phyloP scores from a whole-genome alignment of 2,113 vertebrate species.

The Recurvirostra avosetta region DNA sequence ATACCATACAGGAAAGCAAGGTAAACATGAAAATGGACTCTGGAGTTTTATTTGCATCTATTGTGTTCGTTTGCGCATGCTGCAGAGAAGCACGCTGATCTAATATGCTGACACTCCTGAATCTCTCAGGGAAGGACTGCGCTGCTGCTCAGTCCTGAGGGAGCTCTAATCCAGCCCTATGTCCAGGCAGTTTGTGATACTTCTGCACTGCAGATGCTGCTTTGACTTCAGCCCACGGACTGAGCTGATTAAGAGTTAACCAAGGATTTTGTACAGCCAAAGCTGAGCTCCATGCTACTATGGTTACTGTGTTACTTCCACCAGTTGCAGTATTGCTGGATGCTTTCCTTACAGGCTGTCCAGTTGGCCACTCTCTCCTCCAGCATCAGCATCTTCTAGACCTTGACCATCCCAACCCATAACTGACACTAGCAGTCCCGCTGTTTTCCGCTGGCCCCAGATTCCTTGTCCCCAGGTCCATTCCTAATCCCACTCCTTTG shows the following conservation, averaged over 20 bases:
- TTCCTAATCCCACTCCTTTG: not conserved
- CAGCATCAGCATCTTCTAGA: not conserved
- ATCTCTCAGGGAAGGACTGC: not conserved
- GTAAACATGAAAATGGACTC: not conserved
- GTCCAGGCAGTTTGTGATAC: not conserved
- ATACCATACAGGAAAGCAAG: not conserved
- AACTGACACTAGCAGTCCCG: not conserved
- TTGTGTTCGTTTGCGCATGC: fast-evolving
- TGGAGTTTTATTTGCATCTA: not conserved
- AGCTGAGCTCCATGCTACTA: not conserved
- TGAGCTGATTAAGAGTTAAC: not conserved
- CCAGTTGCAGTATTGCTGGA: not conserved
- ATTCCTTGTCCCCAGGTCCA: not conserved
- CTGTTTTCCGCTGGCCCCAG: not conserved
- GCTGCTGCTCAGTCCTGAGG: not conserved
- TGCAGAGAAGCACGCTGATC: not conserved
- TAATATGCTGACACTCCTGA: fast-evolving
- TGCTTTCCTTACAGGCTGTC: not conserved
- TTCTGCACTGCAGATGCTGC: not conserved
- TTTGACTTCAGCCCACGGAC: not conserved
- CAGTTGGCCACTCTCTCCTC: not conserved
- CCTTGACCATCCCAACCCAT: not conserved
- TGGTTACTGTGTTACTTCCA: not conserved
- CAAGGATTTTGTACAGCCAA: not conserved
- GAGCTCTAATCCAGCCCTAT: not conserved